These are phyloP conservation scores for Palythoa caribaeorum DNA, from an alignment of 92 coral and sea anemone species.

Conservation along the genomic window DNA sequence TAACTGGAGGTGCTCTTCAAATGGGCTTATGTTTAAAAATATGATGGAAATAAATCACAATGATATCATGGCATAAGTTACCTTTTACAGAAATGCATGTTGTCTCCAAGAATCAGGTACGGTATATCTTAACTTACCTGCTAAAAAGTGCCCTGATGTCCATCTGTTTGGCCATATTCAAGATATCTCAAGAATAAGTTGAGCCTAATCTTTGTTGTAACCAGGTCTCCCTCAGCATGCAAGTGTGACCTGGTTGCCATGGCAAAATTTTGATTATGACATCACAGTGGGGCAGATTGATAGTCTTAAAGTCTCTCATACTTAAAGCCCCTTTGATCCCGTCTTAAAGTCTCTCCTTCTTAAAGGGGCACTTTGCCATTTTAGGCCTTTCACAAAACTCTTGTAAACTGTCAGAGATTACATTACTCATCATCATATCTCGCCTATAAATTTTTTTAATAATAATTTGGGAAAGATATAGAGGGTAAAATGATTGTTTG, in stretches of 20 bases:
- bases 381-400: slow-evolving; percentile 2
- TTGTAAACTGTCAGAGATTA: slow-evolving; percentile 1
- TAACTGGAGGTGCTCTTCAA: slow-evolving; percentile 9
- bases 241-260: background rate
- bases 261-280: slow-evolving; percentile 1
- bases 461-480: background rate
- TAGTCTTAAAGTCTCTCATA: slow-evolving; percentile 1
- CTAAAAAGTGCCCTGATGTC: slow-evolving; percentile 2
- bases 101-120: slow-evolving; percentile 2
- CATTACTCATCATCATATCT: slow-evolving; percentile 1
- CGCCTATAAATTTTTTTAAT: background rate
- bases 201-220: slow-evolving; percentile 1
- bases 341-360: slow-evolving; percentile 2
- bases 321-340: slow-evolving; percentile 3
- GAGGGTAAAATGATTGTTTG: slow-evolving; percentile 1
- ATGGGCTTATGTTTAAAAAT: slow-evolving; percentile 1
- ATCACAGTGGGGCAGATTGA: background rate
- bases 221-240: slow-evolving; percentile 1
- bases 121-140: background rate
- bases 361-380: slow-evolving; percentile 2
- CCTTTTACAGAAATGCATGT: slow-evolving; percentile 1
- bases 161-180: slow-evolving; percentile 2
- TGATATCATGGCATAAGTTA: slow-evolving; percentile 1
- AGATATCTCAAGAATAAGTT: background rate
- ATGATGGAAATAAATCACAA: background rate